Evolutionary conservation across 1,140 invertebrate genomes (phyloP).

Genomic region (Eriosoma lanigerum): DNA sequence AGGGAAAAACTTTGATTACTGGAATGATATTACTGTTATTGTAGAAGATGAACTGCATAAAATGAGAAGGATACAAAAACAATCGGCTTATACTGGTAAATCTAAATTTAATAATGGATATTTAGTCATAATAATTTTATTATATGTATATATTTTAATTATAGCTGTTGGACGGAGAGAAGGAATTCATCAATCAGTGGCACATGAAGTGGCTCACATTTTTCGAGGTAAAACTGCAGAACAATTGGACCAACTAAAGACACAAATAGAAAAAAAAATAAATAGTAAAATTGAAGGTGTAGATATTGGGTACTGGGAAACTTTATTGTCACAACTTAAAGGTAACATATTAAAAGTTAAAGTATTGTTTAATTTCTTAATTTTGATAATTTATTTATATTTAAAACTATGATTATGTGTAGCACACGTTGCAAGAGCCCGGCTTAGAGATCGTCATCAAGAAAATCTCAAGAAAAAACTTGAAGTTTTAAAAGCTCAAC

Average conservation of each 20-base stretch:
- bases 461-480: constrained; percentile 88
- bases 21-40: constrained; percentile 96
- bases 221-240: constrained; percentile 92
- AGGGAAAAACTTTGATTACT: constrained; percentile 88
- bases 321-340: constrained; percentile 86
- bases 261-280: constrained; percentile 88
- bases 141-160: constrained; percentile 45
- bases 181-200: constrained; percentile 91
- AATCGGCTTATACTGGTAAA: constrained; percentile 57
- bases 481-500: constrained; percentile 84
- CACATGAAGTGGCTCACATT: constrained; percentile 82
- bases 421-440: constrained; percentile 92
- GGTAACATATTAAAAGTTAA: constrained; percentile 58
- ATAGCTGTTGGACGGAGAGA: constrained; percentile 73
- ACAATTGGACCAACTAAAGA: constrained; percentile 80
- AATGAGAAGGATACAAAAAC: constrained; percentile 69
- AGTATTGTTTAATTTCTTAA: no score
- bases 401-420: constrained; percentile 43
- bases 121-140: background rate
- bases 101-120: background rate
- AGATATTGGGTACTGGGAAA: constrained; percentile 98
- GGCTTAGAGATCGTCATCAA: constrained; percentile 89
- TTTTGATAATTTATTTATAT: background rate
- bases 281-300: constrained; percentile 80
- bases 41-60: constrained; percentile 93